Conservation (phyloP, 2,113 vertebrate species). For the Pollachius pollachius region DNA sequence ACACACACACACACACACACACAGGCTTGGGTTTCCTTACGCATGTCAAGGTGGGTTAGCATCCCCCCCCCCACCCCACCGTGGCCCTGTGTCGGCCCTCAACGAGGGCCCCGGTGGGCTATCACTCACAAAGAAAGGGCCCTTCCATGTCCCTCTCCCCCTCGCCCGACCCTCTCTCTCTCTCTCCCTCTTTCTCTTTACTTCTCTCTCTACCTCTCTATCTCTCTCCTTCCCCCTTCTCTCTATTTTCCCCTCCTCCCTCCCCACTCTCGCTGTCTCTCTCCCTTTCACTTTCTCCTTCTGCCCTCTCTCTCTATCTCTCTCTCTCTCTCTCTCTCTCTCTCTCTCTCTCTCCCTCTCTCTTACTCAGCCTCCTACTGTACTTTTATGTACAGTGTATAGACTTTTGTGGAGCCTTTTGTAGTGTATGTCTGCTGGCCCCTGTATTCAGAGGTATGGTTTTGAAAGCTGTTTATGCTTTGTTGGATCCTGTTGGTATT, state of each 20-base stretch:
- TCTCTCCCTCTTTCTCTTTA: constrained; percentile 28
- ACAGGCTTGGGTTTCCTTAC: constrained; percentile 71
- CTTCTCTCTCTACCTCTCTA: constrained; percentile 9
- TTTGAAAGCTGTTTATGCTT: too few relatives aligned
- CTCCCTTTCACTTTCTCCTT: constrained; percentile 45
- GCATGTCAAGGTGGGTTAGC: constrained; percentile 78
- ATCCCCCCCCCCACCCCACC: constrained; percentile 56
- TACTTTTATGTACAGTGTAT: too few relatives aligned
- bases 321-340: too few relatives aligned
- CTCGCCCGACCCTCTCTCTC: not conserved
- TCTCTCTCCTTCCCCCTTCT: constrained; percentile 19
- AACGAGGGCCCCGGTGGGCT: too few relatives aligned
- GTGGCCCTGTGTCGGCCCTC: not conserved
- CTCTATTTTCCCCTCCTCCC: constrained; percentile 16
- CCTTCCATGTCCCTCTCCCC: not conserved
- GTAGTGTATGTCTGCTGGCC: too few relatives aligned
- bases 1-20: constrained; percentile 15
- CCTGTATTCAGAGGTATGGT: too few relatives aligned
- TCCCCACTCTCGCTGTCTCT: constrained; percentile 28
- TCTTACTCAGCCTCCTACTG: not conserved
- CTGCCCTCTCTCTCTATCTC: constrained; percentile 33
- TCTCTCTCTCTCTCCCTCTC: constrained; percentile 6
- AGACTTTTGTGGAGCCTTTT: too few relatives aligned
- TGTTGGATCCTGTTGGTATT: too few relatives aligned
- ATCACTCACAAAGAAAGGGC: too few relatives aligned